Evolutionary conservation across 2,113 vertebrate species (phyloP).

Genomic region (Neomonachus schauinslandi): DNA sequence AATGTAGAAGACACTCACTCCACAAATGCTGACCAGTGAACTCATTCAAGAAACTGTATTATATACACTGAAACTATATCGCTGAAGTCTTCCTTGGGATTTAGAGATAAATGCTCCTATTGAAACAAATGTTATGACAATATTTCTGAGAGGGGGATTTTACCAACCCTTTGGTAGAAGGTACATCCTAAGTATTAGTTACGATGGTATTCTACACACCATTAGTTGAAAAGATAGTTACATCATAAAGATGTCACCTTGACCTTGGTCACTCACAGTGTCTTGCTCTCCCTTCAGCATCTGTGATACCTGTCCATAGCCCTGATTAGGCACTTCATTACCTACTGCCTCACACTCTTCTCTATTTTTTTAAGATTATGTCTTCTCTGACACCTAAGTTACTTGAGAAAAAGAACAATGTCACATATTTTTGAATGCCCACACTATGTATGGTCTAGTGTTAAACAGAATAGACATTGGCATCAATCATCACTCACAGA

Average conservation of each 20-base stretch:
- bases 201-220: neutral
- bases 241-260: neutral
- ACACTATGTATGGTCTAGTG: neutral
- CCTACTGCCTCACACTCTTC: neutral
- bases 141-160: conserved; percentile 24
- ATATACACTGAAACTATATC: neutral
- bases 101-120: neutral
- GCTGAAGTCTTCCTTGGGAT: neutral
- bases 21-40: neutral
- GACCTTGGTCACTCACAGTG: neutral
- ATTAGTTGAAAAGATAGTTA: neutral
- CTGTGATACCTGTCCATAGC: neutral
- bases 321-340: neutral
- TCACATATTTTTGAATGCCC: neutral
- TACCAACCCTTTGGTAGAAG: neutral
- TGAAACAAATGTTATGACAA: neutral
- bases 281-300: neutral
- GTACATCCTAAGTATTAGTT: neutral
- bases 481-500: neutral
- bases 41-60: neutral
- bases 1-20: neutral
- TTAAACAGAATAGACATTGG: neutral
- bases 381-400: neutral
- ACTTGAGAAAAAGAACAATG: neutral
- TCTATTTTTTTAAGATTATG: neutral